Percentiles rank a stretch among this genome's conserved stretches.
Evolutionary conservation across 2,113 vertebrate genomes (phyloP).

Genomic region (Pionites leucogaster): DNA sequence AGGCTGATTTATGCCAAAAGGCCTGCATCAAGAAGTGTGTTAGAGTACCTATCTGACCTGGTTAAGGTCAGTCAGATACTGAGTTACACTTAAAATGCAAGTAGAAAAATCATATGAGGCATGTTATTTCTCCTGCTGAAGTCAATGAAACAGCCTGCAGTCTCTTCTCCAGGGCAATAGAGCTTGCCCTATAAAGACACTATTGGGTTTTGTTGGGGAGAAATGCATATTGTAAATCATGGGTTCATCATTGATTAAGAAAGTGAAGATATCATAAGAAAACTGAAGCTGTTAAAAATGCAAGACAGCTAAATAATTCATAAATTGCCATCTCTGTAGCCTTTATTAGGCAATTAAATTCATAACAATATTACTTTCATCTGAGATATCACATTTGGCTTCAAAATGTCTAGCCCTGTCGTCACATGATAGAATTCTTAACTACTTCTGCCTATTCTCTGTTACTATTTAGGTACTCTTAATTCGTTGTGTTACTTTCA

Average conservation of each 20-base stretch:
- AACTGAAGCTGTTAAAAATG: background rate
- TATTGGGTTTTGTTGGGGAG: background rate
- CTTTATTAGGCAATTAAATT: background rate
- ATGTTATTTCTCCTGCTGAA: background rate
- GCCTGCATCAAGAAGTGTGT: too few species aligned
- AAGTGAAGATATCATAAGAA: background rate
- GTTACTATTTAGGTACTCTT: background rate
- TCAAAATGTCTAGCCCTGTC: background rate
- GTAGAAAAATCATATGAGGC: background rate
- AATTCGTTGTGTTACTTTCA: background rate
- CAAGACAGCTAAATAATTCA: background rate
- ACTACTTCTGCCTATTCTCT: background rate
- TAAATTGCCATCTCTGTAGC: background rate
- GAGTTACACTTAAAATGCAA: background rate
- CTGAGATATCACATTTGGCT: background rate
- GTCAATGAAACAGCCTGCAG: background rate
- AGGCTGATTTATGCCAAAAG: background rate
- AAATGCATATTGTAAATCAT: background rate
- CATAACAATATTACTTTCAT: background rate
- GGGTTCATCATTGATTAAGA: background rate
- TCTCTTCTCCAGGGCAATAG: fast-evolving
- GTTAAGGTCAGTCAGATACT: background rate
- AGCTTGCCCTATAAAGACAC: background rate
- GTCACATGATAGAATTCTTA: background rate
- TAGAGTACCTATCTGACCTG: background rate